Conservation (phyloP, 2,797 vertebrate genomes). For the Platyrinchus mystaceus region DNA sequence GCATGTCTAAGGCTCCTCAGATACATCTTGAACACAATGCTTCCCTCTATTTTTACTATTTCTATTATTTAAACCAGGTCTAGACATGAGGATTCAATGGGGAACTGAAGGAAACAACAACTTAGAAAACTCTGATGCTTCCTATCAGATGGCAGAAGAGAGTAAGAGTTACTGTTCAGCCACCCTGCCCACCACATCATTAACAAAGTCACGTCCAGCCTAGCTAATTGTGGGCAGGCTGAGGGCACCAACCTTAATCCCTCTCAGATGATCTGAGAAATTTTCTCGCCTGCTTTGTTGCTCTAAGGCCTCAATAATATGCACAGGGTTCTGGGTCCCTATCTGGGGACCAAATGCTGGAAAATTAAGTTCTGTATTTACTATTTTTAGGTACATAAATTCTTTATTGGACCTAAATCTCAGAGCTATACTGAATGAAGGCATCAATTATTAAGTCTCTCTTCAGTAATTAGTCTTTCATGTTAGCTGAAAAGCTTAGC, state of each 20-base stretch:
- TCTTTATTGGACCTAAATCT: conserved; percentile 43
- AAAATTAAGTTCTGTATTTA: conserved; percentile 7
- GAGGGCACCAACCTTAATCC: not conserved
- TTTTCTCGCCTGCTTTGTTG: not conserved
- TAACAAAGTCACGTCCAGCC: not conserved
- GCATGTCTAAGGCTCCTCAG: not conserved
- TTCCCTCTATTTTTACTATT: not conserved
- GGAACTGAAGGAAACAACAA: not conserved
- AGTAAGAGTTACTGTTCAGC: not conserved
- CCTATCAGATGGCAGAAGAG: not conserved
- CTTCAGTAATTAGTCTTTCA: conserved; percentile 50
- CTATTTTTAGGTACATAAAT: conserved; percentile 55
- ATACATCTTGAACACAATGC: not conserved
- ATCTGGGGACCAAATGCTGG: not conserved
- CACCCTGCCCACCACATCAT: not conserved
- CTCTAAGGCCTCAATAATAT: not conserved
- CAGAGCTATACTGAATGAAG: not conserved
- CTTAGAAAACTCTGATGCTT: not conserved
- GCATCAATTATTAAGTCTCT: conserved; percentile 50
- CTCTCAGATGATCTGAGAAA: not conserved
- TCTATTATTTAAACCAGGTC: not conserved
- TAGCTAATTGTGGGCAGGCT: not conserved
- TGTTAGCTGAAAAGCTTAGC: conserved; percentile 22
- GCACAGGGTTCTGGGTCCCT: not conserved
- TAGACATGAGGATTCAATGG: not conserved